Evolutionary conservation across 2,113 vertebrate genomes (phyloP).

Genomic region (Sylvietta virens): DNA sequence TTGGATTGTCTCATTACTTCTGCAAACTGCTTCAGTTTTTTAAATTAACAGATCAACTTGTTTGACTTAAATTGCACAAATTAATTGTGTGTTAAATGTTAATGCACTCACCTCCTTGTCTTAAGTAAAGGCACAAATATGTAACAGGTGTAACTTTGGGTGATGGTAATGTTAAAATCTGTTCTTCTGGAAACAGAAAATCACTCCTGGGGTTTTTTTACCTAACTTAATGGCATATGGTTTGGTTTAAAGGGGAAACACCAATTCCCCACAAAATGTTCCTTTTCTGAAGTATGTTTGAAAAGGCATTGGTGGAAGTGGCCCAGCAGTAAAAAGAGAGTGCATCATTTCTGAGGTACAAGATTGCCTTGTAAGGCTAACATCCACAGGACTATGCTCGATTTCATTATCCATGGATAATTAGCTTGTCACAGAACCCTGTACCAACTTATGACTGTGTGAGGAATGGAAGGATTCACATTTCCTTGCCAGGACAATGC

Average conservation of each 20-base stretch:
- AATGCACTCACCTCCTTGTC: conserved; percentile 57
- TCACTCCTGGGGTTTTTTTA: background rate
- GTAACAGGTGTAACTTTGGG: conserved; percentile 38
- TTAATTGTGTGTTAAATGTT: conserved; percentile 62
- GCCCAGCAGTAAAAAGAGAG: background rate
- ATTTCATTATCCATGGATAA: background rate
- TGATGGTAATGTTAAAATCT: conserved; percentile 48
- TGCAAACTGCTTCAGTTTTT: conserved; percentile 75
- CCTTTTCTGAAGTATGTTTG: background rate
- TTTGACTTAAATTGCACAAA: conserved; percentile 64
- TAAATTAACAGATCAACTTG: conserved; percentile 65
- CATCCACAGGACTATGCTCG: background rate
- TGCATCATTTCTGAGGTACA: background rate
- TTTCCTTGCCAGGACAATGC: conserved; percentile 28
- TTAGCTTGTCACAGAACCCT: conserved; percentile 58
- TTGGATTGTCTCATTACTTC: conserved; percentile 78
- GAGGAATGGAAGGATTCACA: conserved; percentile 51
- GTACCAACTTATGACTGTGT: conserved; percentile 80
- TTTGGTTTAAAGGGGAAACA: background rate
- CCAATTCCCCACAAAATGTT: background rate
- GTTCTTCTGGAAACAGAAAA: background rate
- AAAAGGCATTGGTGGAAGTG: background rate
- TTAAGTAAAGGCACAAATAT: conserved; percentile 20
- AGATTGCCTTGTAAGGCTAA: background rate
- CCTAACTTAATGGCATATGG: background rate